Base-by-base conservation (phyloP, 2,797 vertebrate species). In the Apogon hyalosoma region DNA sequence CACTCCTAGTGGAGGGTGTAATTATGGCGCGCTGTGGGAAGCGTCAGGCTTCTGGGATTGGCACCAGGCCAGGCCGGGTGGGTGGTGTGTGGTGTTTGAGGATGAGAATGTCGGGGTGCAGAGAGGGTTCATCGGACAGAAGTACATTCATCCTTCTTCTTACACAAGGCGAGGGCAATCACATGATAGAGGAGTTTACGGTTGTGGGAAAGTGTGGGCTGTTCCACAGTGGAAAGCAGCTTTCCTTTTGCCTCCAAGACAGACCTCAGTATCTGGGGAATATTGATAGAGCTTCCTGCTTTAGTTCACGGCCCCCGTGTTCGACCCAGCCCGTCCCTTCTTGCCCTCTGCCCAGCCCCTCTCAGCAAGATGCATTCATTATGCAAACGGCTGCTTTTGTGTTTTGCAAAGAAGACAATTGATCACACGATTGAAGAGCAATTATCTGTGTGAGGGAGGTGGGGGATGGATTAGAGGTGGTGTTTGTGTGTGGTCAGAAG, bases 301-400 rank as follows among this genome's bases (percentile, higher is more conserved):
- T 73, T 77, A 77, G 83, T 78, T 83, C 72, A 78, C 31, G 69
- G 55, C 70, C 74, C 86, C 67, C 86, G 78, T 88, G 54, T 84
- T 81, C 73, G 80, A 54, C 41, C 45, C 63, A 10, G 7, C 4
- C 49, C 69, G 39, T 41, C 63, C 59, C 79, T 73, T 54, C 45
- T 65, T 69, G 42, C 63, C 75, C 72, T 69, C 28, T 65, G 13
- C 57, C 36, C 68, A 50, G 40, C 69, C 75, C 67, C 75, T 91
- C 91, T 79, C 91, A 90, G 88, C 86, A 89, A 81, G 88, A 57
- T 50, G 59, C 64, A 79, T 84, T 94, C 83, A 93, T 94, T 93
- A 95, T 93, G 88, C 73, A 90, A 92, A 92, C 45, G 55, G 86
- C 67, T 77, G 11, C 24, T 60, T 85, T 87, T 82, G 85, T 91